Evolutionary conservation across 2,888 invertebrate species (phyloP).

Genomic region (Drosophila maculinotata): DNA sequence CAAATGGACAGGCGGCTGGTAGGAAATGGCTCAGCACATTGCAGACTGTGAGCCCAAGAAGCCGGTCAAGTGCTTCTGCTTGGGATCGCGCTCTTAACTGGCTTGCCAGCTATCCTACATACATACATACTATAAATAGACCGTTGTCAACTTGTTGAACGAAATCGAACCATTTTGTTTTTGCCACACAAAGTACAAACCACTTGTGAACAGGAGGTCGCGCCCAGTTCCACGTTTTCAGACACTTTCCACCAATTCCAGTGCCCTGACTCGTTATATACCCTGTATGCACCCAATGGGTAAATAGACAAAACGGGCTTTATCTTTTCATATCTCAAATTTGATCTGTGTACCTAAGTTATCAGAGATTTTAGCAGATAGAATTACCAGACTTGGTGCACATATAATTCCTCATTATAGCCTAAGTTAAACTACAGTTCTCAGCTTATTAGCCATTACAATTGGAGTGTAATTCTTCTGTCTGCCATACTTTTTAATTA

Average conservation of each 20-base stretch:
- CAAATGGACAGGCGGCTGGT: conserved; percentile 27
- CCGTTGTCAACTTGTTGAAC: conserved; percentile 60
- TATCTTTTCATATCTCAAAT: no score
- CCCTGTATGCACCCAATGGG: conserved; percentile 10
- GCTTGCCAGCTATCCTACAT: conserved; percentile 31
- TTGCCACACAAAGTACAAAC: conserved; percentile 26
- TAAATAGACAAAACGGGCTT: background rate
- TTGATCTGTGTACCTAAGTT: background rate
- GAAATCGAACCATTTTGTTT: conserved; percentile 56
- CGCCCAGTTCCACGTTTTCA: conserved; percentile 30
- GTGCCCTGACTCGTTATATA: conserved; percentile 9
- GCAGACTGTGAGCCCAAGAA: conserved; percentile 44
- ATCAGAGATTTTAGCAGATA: no score
- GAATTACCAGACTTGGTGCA: no score
- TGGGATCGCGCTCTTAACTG: conserved; percentile 38
- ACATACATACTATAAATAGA: conserved; percentile 46
- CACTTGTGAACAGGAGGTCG: conserved; percentile 18
- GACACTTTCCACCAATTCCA: background rate
- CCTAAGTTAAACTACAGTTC: background rate
- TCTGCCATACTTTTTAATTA: no score
- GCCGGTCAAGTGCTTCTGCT: conserved; percentile 56
- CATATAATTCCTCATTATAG: background rate
- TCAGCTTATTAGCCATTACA: background rate
- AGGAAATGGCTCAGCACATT: conserved; percentile 50
- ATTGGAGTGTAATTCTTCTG: no score